Evolutionary conservation across 2,888 invertebrate genomes (phyloP).

Genomic region (Lycia hirtaria): DNA sequence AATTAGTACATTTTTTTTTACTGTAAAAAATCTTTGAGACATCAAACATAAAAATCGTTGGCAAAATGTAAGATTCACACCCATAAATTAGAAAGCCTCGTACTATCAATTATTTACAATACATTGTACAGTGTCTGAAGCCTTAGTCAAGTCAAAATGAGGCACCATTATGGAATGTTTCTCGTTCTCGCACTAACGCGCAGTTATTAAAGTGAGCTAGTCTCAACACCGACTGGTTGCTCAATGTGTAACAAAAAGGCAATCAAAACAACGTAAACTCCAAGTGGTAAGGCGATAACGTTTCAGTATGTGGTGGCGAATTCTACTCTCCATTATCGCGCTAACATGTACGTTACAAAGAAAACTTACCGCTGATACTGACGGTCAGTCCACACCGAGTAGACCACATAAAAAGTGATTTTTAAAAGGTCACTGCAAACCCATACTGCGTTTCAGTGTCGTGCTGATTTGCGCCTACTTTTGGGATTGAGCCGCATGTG

Average conservation of each 20-base stretch:
- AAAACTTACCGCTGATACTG: slow-evolving; percentile 54
- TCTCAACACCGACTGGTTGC: slow-evolving; percentile 6
- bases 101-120: neutral
- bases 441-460: too few relatives aligned
- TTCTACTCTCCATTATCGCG: slow-evolving; percentile 62
- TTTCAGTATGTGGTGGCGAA: slow-evolving; percentile 69
- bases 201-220: neutral
- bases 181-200: too few relatives aligned
- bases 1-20: neutral
- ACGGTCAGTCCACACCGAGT: slow-evolving; percentile 53
- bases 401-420: slow-evolving; percentile 67
- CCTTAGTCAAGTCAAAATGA: neutral
- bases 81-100: neutral
- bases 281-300: slow-evolving; percentile 55
- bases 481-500: too few relatives aligned
- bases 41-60: neutral
- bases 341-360: slow-evolving; percentile 78
- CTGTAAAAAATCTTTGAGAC: neutral
- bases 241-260: slow-evolving; percentile 20
- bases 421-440: slow-evolving; percentile 42
- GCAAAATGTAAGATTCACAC: neutral
- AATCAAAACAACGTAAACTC: slow-evolving; percentile 45
- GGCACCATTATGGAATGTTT: too few relatives aligned
- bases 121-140: neutral
- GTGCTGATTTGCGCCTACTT: too few relatives aligned